phyloP scores from a whole-genome alignment of 2,797 vertebrate species.

The Anguilla marmorata region DNA sequence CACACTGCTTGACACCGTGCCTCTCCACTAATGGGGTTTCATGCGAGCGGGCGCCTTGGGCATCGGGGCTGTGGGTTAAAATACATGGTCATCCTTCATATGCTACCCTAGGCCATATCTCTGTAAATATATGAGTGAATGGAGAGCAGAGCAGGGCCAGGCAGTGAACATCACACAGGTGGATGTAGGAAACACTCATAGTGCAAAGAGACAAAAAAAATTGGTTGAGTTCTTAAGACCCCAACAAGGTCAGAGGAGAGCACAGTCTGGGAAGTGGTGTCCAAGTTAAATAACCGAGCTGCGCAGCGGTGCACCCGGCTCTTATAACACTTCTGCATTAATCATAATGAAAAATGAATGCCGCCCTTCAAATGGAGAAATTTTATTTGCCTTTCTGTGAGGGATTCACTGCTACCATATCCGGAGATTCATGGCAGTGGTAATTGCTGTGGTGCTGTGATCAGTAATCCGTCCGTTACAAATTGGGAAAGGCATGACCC shows the following conservation, averaged over 20 bases:
- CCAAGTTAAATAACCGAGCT: neutral
- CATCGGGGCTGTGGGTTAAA: neutral
- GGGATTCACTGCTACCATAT: constrained; percentile 25
- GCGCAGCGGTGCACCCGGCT: neutral
- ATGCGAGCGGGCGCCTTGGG: neutral
- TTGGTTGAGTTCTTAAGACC: neutral
- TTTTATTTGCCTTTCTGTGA: constrained; percentile 25
- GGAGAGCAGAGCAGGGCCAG: neutral
- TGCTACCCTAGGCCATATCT: neutral
- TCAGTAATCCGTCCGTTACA: constrained; percentile 33
- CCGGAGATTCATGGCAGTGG: constrained; percentile 25
- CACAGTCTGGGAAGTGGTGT: neutral
- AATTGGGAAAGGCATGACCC: constrained; percentile 5
- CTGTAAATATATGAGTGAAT: neutral
- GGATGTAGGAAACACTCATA: neutral
- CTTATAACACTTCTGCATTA: neutral
- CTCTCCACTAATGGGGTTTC: constrained; percentile 27
- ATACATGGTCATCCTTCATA: constrained; percentile 26
- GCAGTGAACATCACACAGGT: neutral
- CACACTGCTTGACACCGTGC: constrained; percentile 1
- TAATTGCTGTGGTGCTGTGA: constrained; percentile 7
- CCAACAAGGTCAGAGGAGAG: constrained; percentile 18
- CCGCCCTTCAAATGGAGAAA: neutral
- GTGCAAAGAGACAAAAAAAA: neutral
- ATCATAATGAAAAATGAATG: constrained; percentile 35